Percentiles rank a stretch among this genome's conserved stretches.
These are phyloP conservation scores for Syrista parreyssii DNA, from an alignment of 2,888 invertebrate genomes.

Conservation along the genomic window DNA sequence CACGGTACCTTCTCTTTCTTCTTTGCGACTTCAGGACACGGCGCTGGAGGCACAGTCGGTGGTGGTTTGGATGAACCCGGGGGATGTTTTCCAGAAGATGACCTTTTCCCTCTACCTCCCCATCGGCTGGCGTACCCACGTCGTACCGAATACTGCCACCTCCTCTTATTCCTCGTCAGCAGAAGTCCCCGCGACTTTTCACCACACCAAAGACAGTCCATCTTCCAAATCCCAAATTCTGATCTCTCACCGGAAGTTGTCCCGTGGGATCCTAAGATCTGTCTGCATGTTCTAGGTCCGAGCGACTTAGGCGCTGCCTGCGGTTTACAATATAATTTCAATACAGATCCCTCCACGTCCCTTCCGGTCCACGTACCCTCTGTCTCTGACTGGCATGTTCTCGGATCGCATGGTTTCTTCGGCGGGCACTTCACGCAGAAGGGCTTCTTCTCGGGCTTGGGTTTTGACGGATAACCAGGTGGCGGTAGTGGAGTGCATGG, in stretches of 20 bases:
- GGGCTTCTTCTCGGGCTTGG: slow-evolving; percentile 42
- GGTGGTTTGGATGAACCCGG: neutral
- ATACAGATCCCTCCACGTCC: slow-evolving; percentile 19
- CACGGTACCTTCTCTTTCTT: neutral
- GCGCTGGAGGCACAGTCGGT: neutral
- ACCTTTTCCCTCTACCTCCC: too few species aligned
- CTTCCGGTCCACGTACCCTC: slow-evolving; percentile 52
- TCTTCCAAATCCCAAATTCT: neutral
- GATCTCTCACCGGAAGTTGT: neutral
- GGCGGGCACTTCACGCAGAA: slow-evolving; percentile 56
- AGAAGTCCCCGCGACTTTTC: too few species aligned
- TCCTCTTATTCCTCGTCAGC: too few species aligned
- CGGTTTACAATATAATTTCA: slow-evolving; percentile 36
- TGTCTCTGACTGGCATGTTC: slow-evolving; percentile 47
- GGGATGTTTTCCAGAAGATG: too few species aligned
- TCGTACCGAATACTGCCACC: too few species aligned
- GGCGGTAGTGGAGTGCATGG: slow-evolving; percentile 46
- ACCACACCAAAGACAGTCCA: too few species aligned
- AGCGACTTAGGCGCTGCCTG: slow-evolving; percentile 23
- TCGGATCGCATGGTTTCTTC: slow-evolving; percentile 51
- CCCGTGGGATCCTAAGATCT: slow-evolving; percentile 2
- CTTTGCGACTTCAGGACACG: neutral
- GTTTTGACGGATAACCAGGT: slow-evolving; percentile 48
- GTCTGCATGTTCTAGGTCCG: neutral
- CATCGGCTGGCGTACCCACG: too few species aligned